These are phyloP conservation scores for Meleagris gallopavo DNA, from an alignment of 2,113 vertebrate species.

Conservation along the genomic window DNA sequence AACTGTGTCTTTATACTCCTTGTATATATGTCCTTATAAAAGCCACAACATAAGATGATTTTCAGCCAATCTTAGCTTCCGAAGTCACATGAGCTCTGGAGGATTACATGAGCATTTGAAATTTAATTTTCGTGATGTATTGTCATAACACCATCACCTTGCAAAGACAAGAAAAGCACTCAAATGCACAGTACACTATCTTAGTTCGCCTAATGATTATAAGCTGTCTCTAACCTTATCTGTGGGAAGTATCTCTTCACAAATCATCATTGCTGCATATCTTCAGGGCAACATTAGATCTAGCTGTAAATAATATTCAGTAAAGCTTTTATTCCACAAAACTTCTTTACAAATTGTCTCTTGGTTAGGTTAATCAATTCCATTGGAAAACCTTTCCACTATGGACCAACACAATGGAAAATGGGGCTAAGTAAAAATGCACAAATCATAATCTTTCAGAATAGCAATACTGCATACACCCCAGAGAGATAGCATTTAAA, in stretches of 20 bases:
- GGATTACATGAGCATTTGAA: background rate
- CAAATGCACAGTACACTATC: background rate
- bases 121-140: conserved; percentile 25
- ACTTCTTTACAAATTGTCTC: background rate
- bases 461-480: background rate
- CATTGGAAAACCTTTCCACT: background rate
- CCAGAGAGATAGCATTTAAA: background rate
- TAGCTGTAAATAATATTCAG: background rate
- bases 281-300: background rate
- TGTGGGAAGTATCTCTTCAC: background rate
- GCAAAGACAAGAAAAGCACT: background rate
- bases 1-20: conserved; percentile 7
- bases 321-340: background rate
- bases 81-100: background rate
- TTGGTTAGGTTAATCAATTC: background rate
- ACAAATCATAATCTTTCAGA: background rate
- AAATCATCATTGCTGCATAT: background rate
- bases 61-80: background rate
- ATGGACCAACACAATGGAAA: background rate
- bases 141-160: background rate
- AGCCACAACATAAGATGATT: background rate
- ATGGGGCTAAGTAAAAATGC: background rate
- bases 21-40: background rate
- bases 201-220: background rate
- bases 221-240: background rate